phyloP scores from a whole-genome alignment of 2,113 vertebrate genomes.

The Sciurus niger region DNA sequence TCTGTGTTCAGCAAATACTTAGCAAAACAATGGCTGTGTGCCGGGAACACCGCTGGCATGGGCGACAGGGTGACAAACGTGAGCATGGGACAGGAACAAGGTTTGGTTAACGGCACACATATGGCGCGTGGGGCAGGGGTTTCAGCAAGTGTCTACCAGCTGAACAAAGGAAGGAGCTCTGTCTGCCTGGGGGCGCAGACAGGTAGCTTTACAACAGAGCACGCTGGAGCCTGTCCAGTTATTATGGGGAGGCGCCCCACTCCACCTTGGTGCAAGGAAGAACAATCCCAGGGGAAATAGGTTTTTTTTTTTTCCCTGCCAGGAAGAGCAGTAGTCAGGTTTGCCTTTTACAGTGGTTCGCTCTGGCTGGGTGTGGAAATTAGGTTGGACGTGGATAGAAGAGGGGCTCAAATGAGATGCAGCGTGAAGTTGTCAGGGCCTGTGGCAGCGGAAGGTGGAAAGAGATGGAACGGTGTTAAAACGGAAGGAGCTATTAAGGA shows the following conservation, averaged over 20 bases:
- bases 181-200: too few species aligned
- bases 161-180: background rate
- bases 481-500: background rate
- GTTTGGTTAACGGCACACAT: too few species aligned
- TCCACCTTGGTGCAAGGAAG: background rate
- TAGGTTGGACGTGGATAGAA: background rate
- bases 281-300: background rate
- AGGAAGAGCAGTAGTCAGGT: background rate
- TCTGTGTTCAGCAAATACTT: background rate
- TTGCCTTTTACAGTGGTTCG: accelerated
- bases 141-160: background rate
- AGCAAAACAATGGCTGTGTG: background rate
- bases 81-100: background rate
- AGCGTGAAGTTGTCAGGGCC: accelerated
- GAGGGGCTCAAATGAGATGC: background rate
- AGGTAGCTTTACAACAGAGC: accelerated
- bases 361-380: background rate
- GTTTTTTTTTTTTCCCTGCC: background rate
- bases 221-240: accelerated
- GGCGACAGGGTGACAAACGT: background rate
- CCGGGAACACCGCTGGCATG: background rate
- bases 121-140: accelerated
- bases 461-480: too few species aligned
- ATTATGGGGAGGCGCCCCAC: background rate
- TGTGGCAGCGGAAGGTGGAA: background rate